Conservation (phyloP, 2,113 vertebrate species). For the Rhinolophus sinicus region DNA sequence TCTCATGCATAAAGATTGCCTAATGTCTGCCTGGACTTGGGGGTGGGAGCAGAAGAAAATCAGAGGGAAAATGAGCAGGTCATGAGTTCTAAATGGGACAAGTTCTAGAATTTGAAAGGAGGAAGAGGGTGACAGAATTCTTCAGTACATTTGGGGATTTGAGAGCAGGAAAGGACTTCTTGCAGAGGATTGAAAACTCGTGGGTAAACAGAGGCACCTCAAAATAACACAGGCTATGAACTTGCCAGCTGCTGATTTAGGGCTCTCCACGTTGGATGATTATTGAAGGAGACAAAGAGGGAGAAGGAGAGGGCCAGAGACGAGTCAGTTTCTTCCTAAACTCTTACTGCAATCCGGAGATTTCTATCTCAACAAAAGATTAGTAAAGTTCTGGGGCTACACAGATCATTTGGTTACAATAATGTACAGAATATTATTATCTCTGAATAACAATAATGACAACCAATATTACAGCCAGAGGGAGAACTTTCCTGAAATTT, state of each 20-base stretch:
- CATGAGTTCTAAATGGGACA: too few species aligned
- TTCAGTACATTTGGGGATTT: background rate
- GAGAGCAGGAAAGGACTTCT: background rate
- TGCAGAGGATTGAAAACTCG: background rate
- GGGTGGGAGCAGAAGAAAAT: background rate
- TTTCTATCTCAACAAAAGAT: background rate
- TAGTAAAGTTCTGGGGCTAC: background rate
- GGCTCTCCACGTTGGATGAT: background rate
- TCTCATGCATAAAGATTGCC: background rate
- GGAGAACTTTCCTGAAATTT: slow-evolving; percentile 3
- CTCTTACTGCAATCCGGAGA: background rate
- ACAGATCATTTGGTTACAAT: background rate
- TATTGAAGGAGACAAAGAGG: background rate
- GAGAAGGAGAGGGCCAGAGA: background rate
- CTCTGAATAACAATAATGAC: background rate
- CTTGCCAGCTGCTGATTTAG: background rate
- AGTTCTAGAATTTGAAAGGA: background rate
- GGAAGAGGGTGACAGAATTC: background rate
- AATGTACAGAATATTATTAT: background rate
- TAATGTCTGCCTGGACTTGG: background rate
- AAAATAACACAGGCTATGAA: background rate
- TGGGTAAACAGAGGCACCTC: background rate
- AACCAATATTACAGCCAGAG: background rate
- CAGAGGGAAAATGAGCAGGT: background rate
- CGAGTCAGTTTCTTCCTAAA: background rate